Evolutionary conservation across 1,140 invertebrate species (phyloP).

Genomic region (Copidosoma floridanum): DNA sequence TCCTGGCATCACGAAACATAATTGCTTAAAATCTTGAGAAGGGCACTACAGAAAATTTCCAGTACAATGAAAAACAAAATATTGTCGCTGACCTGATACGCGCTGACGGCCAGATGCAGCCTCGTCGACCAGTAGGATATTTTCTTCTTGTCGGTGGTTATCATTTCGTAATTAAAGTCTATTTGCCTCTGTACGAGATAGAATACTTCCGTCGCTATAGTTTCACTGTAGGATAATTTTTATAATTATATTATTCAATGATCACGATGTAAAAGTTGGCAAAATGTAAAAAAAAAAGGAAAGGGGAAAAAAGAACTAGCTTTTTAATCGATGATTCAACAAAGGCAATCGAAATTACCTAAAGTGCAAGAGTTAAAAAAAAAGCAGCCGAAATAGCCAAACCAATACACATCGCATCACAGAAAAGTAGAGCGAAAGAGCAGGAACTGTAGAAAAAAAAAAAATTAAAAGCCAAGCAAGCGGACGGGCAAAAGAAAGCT

Average conservation of each 20-base stretch:
- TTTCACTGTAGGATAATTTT: slow-evolving; percentile 68
- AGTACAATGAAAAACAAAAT: neutral
- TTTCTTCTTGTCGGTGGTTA: slow-evolving; percentile 84
- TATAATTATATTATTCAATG: no score
- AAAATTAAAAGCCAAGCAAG: neutral
- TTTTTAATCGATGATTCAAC: slow-evolving; percentile 5
- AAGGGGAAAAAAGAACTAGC: no score
- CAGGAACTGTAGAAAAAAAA: neutral
- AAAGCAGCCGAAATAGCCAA: neutral
- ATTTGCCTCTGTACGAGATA: slow-evolving; percentile 92
- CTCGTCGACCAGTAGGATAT: slow-evolving; percentile 77
- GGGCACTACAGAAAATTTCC: no score
- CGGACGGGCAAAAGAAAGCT: slow-evolving; percentile 1
- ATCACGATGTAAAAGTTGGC: no score
- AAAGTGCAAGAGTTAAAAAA: no score
- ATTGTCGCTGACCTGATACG: slow-evolving; percentile 62
- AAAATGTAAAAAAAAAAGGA: no score
- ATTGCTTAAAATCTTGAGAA: no score
- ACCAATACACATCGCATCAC: neutral
- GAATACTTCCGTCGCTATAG: slow-evolving; percentile 84
- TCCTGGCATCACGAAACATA: no score
- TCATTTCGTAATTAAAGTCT: slow-evolving; percentile 86
- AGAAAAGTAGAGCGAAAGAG: neutral
- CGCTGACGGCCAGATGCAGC: slow-evolving; percentile 75
- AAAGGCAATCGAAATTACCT: neutral